These are phyloP conservation scores for Hirudo medicinalis DNA, from an alignment of 1,140 invertebrate genomes.

Conservation along the genomic window DNA sequence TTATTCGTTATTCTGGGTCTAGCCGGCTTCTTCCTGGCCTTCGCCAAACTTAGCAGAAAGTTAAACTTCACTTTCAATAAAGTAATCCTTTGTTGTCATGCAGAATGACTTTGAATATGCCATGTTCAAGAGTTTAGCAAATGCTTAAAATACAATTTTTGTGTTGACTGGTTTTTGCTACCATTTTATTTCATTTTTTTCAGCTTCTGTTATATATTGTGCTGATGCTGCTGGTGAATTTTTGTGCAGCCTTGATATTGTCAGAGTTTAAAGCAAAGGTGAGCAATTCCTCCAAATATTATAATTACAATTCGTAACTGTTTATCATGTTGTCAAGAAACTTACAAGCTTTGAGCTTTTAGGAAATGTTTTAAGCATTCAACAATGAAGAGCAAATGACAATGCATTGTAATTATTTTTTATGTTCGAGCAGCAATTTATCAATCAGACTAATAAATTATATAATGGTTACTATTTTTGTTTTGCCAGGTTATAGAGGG, in stretches of 20 bases:
- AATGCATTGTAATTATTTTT: no score
- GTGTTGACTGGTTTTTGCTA: neutral
- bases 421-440: no score
- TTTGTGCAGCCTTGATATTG: neutral
- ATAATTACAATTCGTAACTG: no score
- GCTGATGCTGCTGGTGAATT: neutral
- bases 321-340: no score
- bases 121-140: neutral
- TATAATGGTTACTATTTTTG: no score
- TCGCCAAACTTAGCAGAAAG: neutral
- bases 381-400: no score
- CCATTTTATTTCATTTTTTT: neutral
- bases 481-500: no score
- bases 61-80: conserved; percentile 8
- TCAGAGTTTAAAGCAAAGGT: neutral
- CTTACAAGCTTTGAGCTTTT: no score
- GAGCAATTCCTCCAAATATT: no score
- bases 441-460: no score
- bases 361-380: no score
- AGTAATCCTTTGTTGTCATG: neutral
- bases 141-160: neutral
- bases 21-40: neutral
- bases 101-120: no score
- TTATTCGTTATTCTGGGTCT: conserved; percentile 2
- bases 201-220: neutral